Conservation (phyloP, 2,888 invertebrate species). For the Patella pellucida region DNA sequence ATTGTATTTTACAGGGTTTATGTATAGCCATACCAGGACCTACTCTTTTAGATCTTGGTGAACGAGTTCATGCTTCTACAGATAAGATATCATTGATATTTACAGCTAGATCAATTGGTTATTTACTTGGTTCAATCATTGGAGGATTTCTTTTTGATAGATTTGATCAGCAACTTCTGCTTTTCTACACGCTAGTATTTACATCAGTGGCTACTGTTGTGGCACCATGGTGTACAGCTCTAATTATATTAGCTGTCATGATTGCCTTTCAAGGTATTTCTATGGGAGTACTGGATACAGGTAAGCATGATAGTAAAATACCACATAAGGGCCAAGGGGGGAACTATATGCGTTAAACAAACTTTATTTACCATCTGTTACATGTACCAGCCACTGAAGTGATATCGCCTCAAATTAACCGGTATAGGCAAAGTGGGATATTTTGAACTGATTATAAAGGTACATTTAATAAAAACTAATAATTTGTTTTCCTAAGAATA, state of each 20-base stretch:
- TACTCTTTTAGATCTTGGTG: constrained; percentile 69
- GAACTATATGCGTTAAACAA: too few relatives aligned
- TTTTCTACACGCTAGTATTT: constrained; percentile 68
- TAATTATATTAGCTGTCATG: constrained; percentile 63
- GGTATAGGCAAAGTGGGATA: too few relatives aligned
- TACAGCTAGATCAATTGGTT: constrained; percentile 70
- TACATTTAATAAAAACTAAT: too few relatives aligned
- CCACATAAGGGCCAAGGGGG: too few relatives aligned
- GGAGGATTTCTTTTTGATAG: constrained; percentile 68
- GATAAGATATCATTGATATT: constrained; percentile 69
- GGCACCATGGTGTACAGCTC: constrained; percentile 69
- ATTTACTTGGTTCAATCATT: constrained; percentile 70
- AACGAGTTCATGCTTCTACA: constrained; percentile 60
- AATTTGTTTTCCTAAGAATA: too few relatives aligned
- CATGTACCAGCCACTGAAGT: too few relatives aligned
- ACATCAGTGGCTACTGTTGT: constrained; percentile 69
- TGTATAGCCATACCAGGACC: constrained; percentile 72
- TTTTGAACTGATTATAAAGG: too few relatives aligned
- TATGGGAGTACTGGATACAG: constrained; percentile 70
- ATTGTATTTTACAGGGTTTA: constrained; percentile 65
- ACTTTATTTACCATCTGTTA: too few relatives aligned
- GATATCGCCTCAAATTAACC: too few relatives aligned
- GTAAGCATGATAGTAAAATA: constrained; percentile 32
- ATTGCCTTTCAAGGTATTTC: constrained; percentile 69
- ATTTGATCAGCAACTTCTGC: constrained; percentile 68